Evolutionary conservation across 2,888 invertebrate genomes (phyloP).

Genomic region (Camponotus fellah): DNA sequence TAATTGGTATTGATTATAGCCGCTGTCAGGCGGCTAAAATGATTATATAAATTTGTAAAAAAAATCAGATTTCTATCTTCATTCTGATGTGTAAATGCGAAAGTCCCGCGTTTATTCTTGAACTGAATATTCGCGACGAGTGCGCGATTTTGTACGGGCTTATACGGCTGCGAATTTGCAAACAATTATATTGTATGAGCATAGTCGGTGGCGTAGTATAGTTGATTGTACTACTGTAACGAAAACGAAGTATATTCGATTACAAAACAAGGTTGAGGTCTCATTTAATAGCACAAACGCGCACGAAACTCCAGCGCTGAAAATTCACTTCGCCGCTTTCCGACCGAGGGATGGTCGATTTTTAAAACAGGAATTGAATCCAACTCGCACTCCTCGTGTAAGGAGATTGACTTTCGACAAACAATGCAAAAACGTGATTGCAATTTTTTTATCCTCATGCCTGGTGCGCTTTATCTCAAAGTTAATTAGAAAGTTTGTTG

Average conservation of each 20-base stretch:
- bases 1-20: not conserved
- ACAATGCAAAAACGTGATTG: not conserved
- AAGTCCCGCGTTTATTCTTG: not conserved
- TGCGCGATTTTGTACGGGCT: conserved; percentile 2
- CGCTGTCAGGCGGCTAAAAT: not conserved
- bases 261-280: conserved; percentile 67
- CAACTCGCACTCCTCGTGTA: conserved; percentile 1
- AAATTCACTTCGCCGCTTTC: conserved; percentile 12
- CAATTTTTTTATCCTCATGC: not conserved
- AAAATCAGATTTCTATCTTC: not conserved
- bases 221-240: conserved; percentile 70
- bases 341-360: conserved; percentile 12
- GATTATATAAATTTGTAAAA: not conserved
- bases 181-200: conserved; percentile 56
- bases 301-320: conserved; percentile 9
- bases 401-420: not conserved
- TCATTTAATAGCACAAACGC: conserved; percentile 54
- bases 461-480: not conserved
- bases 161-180: conserved; percentile 27
- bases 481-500: not conserved
- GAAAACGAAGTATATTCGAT: conserved; percentile 70
- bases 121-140: not conserved
- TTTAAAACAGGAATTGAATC: conserved; percentile 29
- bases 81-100: conserved; percentile 1
- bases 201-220: conserved; percentile 70